Conservation (phyloP, 2,797 vertebrate species). For the Calcarius lapponicus region DNA sequence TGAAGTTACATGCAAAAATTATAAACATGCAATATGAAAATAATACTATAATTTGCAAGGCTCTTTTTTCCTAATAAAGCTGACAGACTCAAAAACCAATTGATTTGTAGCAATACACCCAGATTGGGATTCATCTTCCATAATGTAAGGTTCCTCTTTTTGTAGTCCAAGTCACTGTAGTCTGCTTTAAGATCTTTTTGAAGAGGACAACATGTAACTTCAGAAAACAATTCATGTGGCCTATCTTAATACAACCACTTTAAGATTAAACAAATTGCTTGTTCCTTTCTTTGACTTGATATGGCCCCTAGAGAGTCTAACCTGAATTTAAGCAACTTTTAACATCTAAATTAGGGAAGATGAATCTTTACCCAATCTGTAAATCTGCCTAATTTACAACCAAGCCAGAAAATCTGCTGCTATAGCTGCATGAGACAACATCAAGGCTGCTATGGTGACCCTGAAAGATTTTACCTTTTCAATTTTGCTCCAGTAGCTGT, state of each 20-base stretch:
- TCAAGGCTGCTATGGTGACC: not conserved
- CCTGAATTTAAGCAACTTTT: conserved; percentile 17
- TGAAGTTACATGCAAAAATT: not conserved
- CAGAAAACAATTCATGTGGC: not conserved
- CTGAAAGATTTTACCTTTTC: not conserved
- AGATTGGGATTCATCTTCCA: not conserved
- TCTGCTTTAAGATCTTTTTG: not conserved
- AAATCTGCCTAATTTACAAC: not conserved
- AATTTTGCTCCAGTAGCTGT: not conserved
- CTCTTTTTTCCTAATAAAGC: not conserved
- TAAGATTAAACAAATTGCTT: not conserved
- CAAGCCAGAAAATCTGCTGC: not conserved
- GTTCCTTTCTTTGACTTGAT: not conserved
- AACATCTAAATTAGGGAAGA: not conserved
- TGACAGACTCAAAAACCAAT: not conserved
- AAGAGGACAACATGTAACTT: not conserved
- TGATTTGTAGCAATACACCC: not conserved
- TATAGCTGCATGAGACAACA: not conserved
- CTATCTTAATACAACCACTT: not conserved
- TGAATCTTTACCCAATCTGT: not conserved
- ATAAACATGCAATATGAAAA: not conserved
- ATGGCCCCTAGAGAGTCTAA: not conserved
- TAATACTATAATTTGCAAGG: not conserved
- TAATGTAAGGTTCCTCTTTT: not conserved
- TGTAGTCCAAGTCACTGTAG: not conserved